These are phyloP conservation scores for Rhinella marina DNA, from an alignment of 2,797 vertebrate species.

Conservation along the genomic window DNA sequence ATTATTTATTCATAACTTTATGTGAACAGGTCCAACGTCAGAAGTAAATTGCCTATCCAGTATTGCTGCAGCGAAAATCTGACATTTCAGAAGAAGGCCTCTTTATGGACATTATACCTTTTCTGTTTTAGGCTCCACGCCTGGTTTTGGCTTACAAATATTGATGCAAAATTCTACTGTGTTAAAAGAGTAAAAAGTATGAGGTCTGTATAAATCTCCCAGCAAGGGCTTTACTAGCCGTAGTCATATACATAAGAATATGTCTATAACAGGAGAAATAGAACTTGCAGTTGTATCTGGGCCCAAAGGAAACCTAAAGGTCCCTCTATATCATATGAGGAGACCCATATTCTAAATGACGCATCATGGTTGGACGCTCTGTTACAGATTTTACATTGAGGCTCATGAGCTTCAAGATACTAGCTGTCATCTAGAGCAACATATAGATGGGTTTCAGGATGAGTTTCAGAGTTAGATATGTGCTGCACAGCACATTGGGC, in stretches of 20 bases:
- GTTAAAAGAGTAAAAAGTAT: too few relatives aligned
- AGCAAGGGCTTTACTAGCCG: background rate
- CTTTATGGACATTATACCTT: too few relatives aligned
- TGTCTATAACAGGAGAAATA: background rate
- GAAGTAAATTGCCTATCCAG: background rate
- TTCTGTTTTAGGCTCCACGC: too few relatives aligned
- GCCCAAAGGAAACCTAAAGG: background rate
- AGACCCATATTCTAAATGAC: background rate
- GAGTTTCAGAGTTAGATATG: background rate
- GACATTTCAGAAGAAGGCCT: too few relatives aligned
- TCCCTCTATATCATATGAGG: background rate
- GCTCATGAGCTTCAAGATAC: background rate
- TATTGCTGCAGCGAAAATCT: background rate
- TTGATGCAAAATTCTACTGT: too few relatives aligned
- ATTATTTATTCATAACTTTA: slow-evolving; percentile 24
- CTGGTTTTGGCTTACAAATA: too few relatives aligned
- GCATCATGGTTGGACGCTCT: background rate
- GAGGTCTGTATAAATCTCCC: too few relatives aligned
- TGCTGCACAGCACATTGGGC: background rate
- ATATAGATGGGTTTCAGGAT: background rate
- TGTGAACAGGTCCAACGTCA: background rate
- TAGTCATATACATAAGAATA: background rate
- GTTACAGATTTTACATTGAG: background rate
- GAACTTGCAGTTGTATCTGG: background rate
- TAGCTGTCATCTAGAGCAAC: background rate